Base-by-base conservation (phyloP, 2,888 invertebrate species). In the Microchrysa polita region DNA sequence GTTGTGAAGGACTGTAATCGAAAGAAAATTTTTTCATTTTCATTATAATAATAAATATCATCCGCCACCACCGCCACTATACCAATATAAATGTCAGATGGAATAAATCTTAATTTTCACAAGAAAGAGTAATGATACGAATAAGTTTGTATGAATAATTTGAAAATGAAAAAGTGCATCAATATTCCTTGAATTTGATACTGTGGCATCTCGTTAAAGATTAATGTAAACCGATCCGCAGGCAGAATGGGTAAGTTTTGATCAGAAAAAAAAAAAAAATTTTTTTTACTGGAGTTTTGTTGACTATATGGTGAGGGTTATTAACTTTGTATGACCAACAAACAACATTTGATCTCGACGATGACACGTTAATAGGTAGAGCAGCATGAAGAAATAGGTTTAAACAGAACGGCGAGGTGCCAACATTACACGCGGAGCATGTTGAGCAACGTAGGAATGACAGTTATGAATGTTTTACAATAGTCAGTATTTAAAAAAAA, bases 101-200 rank as follows among this genome's bases (percentile, higher is more conserved):
- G 69, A 40, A 69, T 69, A 69, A 69, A 69, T 69, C 69, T 69
- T 69, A 69, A 69, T 69, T 69, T 69, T 18, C n/a, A 7, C 2
- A 34, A 55, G 40, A 69, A 69, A 57, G 57, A 55, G 34, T 67
- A 67, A 53, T 55, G 55, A 69, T 57, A 1, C 14, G 20, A 69
- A 69, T 22, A 69, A 40, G 20, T 55, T 42, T 55, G 40, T 20
- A 57, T 10, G 40, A 57, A 69, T 57, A n/a, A n/a, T n/a, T n/a
- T n/a, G 57, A 55, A 53, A 44, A 27, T 34, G 48, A 48, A 48
- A 48, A 48, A 48, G 48, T 34, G 27, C 27, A 34, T 34, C 27
- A 34, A 34, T 34, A 16, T 55, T 69, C 69, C 55, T 55, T 69
- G 69, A 69, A 55, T 69, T 69, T 69, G 69, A 69, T 69, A 69